phyloP scores from a whole-genome alignment of 1,140 invertebrate species.

The Armadillidium nasatum region DNA sequence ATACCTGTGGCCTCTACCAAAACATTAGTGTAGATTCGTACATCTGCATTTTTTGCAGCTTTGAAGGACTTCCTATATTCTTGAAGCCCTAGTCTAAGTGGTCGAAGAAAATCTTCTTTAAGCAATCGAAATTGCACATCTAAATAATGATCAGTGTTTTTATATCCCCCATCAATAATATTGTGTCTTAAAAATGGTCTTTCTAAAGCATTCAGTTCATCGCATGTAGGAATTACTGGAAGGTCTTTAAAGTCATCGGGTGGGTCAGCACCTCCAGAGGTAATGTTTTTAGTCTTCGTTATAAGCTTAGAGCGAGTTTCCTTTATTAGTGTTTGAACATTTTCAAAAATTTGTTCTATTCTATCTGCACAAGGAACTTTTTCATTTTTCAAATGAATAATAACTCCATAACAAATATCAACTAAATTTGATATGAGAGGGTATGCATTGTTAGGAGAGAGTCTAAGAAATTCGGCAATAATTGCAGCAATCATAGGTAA shows the following conservation, averaged over 20 bases:
- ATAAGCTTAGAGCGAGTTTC: too few relatives aligned
- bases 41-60: conserved; percentile 12
- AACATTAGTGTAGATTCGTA: conserved; percentile 36
- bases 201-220: conserved; percentile 3
- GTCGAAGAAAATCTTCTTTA: conserved; percentile 53
- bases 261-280: conserved; percentile 16
- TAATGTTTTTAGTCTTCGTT: too few relatives aligned
- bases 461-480: too few relatives aligned
- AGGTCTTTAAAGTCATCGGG: conserved; percentile 28
- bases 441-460: too few relatives aligned
- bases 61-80: conserved; percentile 4
- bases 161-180: conserved; percentile 59
- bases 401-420: too few relatives aligned
- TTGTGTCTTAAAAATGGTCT: conserved; percentile 56
- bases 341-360: too few relatives aligned
- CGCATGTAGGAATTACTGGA: conserved; percentile 25
- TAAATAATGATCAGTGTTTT: conserved; percentile 64
- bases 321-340: too few relatives aligned
- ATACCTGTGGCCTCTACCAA: conserved; percentile 21
- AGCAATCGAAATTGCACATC: conserved; percentile 70
- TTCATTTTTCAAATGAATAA: too few relatives aligned
- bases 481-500: too few relatives aligned
- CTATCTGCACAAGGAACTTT: too few relatives aligned
- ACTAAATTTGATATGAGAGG: too few relatives aligned
- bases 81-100: conserved; percentile 29